Percentiles rank a stretch among this genome's conserved stretches.
phyloP scores from a whole-genome alignment of 2,888 invertebrate species.

The Harpalus rubripes region DNA sequence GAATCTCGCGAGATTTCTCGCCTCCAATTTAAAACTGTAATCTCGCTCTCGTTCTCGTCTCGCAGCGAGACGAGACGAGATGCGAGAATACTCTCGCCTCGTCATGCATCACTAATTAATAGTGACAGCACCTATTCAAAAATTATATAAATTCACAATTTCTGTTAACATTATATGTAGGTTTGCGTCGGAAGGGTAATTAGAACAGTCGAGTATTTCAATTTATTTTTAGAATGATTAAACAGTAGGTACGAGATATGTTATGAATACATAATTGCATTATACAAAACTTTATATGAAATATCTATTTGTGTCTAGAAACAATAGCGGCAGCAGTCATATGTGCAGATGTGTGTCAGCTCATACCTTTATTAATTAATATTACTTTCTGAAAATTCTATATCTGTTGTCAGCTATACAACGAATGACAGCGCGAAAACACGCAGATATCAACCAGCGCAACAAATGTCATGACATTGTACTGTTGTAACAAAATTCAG shows the following conservation, averaged over 20 bases:
- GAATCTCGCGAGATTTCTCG: too few species aligned
- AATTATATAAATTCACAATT: background rate
- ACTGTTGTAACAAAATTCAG: constrained; percentile 49
- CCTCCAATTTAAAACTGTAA: too few species aligned
- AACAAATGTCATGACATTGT: constrained; percentile 57
- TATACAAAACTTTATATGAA: constrained; percentile 41
- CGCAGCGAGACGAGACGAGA: too few species aligned
- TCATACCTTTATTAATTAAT: constrained; percentile 47
- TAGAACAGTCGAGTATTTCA: background rate
- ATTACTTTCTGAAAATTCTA: constrained; percentile 40
- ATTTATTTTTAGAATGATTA: constrained; percentile 34
- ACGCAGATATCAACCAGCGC: constrained; percentile 50
- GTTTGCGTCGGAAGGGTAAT: background rate
- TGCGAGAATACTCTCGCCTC: too few species aligned
- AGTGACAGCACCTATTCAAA: background rate
- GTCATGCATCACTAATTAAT: background rate
- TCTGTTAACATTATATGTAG: background rate
- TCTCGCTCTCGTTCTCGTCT: too few species aligned
- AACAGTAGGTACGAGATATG: background rate
- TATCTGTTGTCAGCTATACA: constrained; percentile 49
- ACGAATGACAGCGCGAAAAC: constrained; percentile 55
- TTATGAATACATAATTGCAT: constrained; percentile 34
- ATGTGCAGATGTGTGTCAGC: background rate
- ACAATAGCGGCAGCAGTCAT: constrained; percentile 27
- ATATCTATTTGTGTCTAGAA: constrained; percentile 27